These are phyloP conservation scores for Bembecia ichneumoniformis DNA, from an alignment of 2,888 invertebrate genomes.

Conservation along the genomic window DNA sequence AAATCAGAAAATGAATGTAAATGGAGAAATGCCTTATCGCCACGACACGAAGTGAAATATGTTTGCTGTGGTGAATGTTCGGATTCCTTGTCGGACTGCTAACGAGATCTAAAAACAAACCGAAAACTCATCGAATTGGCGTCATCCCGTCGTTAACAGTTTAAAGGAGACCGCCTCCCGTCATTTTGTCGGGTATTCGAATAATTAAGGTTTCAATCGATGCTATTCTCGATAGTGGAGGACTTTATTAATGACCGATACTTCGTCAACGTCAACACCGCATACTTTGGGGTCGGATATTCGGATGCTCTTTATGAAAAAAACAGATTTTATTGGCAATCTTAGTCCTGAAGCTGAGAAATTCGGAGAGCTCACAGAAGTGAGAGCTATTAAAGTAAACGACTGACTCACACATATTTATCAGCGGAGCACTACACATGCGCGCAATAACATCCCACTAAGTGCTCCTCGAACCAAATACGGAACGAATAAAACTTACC, in stretches of 20 bases:
- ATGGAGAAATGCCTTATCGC: conserved; percentile 53
- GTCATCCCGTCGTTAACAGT: conserved; percentile 37
- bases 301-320: neutral
- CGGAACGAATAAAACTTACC: conserved; percentile 27
- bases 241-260: conserved; percentile 50
- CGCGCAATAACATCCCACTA: conserved; percentile 32
- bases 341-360: no score
- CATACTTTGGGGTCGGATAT: conserved; percentile 1
- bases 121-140: conserved; percentile 37
- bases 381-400: conserved; percentile 14
- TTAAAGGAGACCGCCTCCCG: conserved; percentile 41
- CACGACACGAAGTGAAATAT: conserved; percentile 46
- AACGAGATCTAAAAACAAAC: conserved; percentile 60
- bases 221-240: conserved; percentile 41
- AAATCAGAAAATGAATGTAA: conserved; percentile 36
- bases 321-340: no score
- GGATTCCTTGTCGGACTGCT: conserved; percentile 40
- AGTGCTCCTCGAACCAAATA: conserved; percentile 36
- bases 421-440: conserved; percentile 44
- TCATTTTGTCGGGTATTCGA: conserved; percentile 34
- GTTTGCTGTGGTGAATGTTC: conserved; percentile 50
- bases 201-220: conserved; percentile 52
- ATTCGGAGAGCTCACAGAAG: neutral
- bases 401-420: conserved; percentile 41
- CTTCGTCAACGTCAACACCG: conserved; percentile 52